Base-by-base conservation (phyloP, 2,113 vertebrate genomes). In the Hipposideros armiger region DNA sequence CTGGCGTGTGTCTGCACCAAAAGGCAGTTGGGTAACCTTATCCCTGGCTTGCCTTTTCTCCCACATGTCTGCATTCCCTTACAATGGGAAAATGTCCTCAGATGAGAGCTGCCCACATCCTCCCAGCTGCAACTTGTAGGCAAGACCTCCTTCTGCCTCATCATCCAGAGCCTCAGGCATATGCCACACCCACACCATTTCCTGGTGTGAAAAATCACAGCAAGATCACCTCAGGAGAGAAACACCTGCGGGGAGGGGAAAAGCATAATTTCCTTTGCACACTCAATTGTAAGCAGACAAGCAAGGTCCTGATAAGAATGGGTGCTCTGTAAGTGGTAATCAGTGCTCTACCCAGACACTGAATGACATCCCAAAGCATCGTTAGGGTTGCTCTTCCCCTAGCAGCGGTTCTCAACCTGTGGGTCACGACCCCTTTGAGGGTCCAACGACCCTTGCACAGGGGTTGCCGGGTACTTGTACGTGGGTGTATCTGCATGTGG, bases 21-120 rank as follows among this genome's bases (percentile, higher is more conserved):
- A 90, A 92, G 82, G 67, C 84, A 85, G 47, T 50, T 58, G 80
- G 50, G n/a, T 74, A 85, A 82, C 72, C 81, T 90, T 73, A 87
- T 60, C 72, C 66, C 72, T 45, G 30, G 58, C 62, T 82, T 14
- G 42, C 50, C 80, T 93, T 60, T 94, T 82, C 93, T 80, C 85
- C 86, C 73, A 76, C 69, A 19, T n/a, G 74, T 70, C 81, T 87
- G 66, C 54, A n/a, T 50, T 66, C 66, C 67, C 64, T 77, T 87
- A 50, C 70, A 67, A 82, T 6, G 60, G 47, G 58, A 95, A 94
- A 90, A 81, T 77, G 88, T 94, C 72, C 90, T 93, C 87, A 77
- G 45, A 87, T 72, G 80, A 95, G 42, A 70, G 72, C 76, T 81
- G 84, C 84, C 92, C 92, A 95, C 92, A 91, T 40, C 74, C 58